These are phyloP conservation scores for Atherinomorus stipes DNA, from an alignment of 2,113 vertebrate genomes.

Conservation along the genomic window DNA sequence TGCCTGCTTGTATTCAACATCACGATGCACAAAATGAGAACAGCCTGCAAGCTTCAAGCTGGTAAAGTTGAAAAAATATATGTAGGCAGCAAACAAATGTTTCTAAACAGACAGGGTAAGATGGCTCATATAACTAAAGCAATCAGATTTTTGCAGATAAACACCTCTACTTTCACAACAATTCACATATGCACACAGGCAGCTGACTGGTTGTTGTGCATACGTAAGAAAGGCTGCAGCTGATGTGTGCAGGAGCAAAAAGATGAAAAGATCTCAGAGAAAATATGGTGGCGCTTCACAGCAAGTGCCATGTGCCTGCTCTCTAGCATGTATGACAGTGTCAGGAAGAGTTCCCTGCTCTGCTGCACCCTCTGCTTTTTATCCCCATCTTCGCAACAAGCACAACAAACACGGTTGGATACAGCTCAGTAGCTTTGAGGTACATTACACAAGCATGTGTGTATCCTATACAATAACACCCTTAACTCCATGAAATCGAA, in stretches of 20 bases:
- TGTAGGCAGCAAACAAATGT: conserved; percentile 15
- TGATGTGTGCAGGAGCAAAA: conserved; percentile 64
- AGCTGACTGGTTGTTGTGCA: conserved; percentile 10
- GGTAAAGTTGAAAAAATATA: conserved; percentile 13
- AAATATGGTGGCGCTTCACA: conserved; percentile 47
- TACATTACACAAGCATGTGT: conserved; percentile 3
- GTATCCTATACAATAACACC: conserved; percentile 13
- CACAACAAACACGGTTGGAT: conserved; percentile 35
- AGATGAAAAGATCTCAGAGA: conserved; percentile 61
- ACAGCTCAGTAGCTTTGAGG: conserved; percentile 27
- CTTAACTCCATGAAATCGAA: neutral
- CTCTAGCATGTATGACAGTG: conserved; percentile 14
- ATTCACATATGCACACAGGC: conserved; percentile 20
- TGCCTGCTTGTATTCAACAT: conserved; percentile 8
- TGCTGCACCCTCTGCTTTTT: conserved; percentile 39
- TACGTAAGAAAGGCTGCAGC: conserved; percentile 26
- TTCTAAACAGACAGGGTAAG: neutral
- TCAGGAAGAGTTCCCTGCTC: conserved; percentile 35
- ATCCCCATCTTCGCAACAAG: conserved; percentile 31
- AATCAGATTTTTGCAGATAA: neutral
- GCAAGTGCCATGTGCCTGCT: conserved; percentile 33
- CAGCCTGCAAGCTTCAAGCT: neutral
- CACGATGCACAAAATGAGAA: conserved; percentile 7
- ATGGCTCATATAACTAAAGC: conserved; percentile 20
- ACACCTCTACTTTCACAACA: neutral